These are phyloP conservation scores for Mesopsocus fuscifrons DNA, from an alignment of 2,888 invertebrate genomes.

Conservation along the genomic window DNA sequence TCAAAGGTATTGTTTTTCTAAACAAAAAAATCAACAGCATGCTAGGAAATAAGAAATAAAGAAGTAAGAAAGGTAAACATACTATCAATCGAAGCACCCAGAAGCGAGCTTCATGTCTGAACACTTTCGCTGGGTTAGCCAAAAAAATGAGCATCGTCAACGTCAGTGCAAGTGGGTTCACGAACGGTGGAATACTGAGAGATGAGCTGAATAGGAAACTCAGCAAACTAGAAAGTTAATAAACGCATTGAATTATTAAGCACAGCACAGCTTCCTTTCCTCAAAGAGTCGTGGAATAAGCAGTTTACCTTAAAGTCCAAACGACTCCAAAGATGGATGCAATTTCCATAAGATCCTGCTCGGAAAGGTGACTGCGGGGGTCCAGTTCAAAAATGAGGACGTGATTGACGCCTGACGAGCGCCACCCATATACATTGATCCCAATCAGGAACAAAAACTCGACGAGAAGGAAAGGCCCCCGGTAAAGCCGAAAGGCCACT, in stretches of 20 bases:
- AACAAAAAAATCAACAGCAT: no score
- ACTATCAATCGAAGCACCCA: constrained; percentile 50
- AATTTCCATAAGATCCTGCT: constrained; percentile 55
- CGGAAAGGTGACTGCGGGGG: constrained; percentile 54
- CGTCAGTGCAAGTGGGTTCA: constrained; percentile 51
- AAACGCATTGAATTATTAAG: no score
- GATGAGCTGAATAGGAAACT: constrained; percentile 45
- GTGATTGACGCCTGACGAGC: constrained; percentile 65
- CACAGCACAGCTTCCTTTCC: no score
- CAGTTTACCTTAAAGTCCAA: constrained; percentile 41
- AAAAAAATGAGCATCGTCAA: constrained; percentile 46
- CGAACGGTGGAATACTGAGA: constrained; percentile 53
- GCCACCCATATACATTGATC: constrained; percentile 64
- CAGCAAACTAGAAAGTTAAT: constrained; percentile 27
- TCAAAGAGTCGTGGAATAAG: no score
- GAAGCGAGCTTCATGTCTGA: constrained; percentile 54
- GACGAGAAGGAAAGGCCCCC: constrained; percentile 57
- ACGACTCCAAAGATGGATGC: constrained; percentile 56
- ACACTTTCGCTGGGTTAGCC: constrained; percentile 55
- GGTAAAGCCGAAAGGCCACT: constrained; percentile 55
- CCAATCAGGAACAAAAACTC: constrained; percentile 59
- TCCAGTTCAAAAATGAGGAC: constrained; percentile 68
- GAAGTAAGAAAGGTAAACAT: no score
- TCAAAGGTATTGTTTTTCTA: no score
- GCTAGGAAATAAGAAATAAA: no score